Percentiles rank a stretch among this genome's conserved stretches.
Evolutionary conservation across 2,888 invertebrate species (phyloP).

Genomic region (Timema podura): DNA sequence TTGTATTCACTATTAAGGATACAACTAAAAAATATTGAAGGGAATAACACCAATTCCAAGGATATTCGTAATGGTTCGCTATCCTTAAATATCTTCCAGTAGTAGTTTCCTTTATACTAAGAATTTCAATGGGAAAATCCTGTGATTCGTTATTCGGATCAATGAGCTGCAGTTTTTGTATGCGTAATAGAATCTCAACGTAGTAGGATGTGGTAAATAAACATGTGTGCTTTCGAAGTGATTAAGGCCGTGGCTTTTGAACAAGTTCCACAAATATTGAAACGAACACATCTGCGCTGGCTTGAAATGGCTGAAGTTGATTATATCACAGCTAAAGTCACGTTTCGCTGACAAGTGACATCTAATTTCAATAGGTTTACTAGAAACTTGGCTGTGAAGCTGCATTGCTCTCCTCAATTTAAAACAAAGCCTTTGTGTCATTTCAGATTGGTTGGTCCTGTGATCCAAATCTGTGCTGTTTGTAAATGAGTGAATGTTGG

Average conservation of each 20-base stretch:
- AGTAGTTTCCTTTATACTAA: too few relatives aligned
- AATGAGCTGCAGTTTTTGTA: neutral
- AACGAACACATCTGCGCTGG: neutral
- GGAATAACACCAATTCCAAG: too few relatives aligned
- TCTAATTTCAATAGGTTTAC: neutral
- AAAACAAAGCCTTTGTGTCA: neutral
- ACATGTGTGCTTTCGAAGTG: neutral
- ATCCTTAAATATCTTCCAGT: too few relatives aligned
- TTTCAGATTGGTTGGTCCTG: neutral
- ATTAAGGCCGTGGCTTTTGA: neutral
- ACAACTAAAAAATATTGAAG: too few relatives aligned
- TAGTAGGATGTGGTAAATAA: neutral
- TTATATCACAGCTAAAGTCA: neutral
- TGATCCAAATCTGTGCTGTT: neutral
- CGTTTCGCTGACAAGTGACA: neutral
- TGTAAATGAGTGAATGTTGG: neutral
- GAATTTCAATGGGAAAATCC: too few relatives aligned
- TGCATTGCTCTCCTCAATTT: neutral
- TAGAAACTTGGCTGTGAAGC: neutral
- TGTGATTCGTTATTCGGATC: too few relatives aligned
- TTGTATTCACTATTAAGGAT: too few relatives aligned
- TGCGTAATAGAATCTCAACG: neutral
- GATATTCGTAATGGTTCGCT: too few relatives aligned
- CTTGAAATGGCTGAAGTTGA: neutral
- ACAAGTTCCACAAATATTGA: neutral